Conservation (phyloP, 2,888 invertebrate species). For the Axea sp. region DNA sequence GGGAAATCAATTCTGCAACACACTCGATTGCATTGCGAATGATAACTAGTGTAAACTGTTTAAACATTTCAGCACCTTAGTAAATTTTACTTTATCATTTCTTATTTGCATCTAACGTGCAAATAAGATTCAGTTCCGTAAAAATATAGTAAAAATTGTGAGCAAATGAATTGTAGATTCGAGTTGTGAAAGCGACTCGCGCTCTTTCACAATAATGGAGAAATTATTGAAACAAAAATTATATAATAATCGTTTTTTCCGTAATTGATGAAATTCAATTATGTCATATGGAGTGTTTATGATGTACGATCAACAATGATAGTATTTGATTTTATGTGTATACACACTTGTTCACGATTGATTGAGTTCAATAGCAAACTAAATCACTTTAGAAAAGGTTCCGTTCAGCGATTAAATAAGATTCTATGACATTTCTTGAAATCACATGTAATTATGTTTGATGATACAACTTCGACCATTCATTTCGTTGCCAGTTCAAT, state of each 20-base stretch:
- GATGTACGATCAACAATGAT: slow-evolving; percentile 45
- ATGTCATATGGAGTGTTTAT: slow-evolving; percentile 35
- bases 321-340: slow-evolving; percentile 48
- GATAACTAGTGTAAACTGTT: slow-evolving; percentile 33
- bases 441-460: slow-evolving; percentile 33
- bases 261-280: slow-evolving; percentile 46
- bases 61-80: slow-evolving; percentile 34
- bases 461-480: slow-evolving; percentile 10
- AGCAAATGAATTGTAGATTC: slow-evolving; percentile 7
- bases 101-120: no score
- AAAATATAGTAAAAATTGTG: slow-evolving; percentile 14
- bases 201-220: slow-evolving; percentile 18
- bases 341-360: slow-evolving; percentile 35
- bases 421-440: slow-evolving; percentile 47
- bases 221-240: no score
- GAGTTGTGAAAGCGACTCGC: slow-evolving; percentile 14
- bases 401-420: slow-evolving; percentile 15
- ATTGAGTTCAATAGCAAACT: slow-evolving; percentile 29
- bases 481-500: slow-evolving; percentile 19
- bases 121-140: slow-evolving; percentile 17
- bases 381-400: slow-evolving; percentile 24
- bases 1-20: slow-evolving; percentile 44
- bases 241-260: no score
- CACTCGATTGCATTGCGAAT: slow-evolving; percentile 41
- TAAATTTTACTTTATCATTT: slow-evolving; percentile 6